Percentiles rank a stretch among this genome's conserved stretches.
Conservation (phyloP, 64 coral and sea anemone genomes). For the Pocillopora damicornis region DNA sequence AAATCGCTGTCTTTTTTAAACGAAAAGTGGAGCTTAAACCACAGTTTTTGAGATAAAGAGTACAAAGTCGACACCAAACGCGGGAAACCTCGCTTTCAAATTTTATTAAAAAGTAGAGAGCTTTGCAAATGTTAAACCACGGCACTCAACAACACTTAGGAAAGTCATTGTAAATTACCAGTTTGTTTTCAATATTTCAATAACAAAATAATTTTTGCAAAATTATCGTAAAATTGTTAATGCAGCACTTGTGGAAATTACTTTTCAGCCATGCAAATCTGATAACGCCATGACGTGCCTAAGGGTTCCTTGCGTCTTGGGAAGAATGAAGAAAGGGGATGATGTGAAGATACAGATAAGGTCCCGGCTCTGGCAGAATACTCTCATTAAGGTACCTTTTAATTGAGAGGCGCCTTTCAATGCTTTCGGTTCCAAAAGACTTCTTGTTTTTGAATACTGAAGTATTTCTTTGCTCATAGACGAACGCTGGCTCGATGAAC, state of each 20-base stretch:
- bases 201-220: too few species aligned
- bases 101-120: too few species aligned
- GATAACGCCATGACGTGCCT: constrained; percentile 32
- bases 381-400: constrained; percentile 49
- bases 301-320: constrained; percentile 37
- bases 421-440: neutral
- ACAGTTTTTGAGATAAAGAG: too few species aligned
- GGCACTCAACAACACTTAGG: too few species aligned
- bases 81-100: too few species aligned
- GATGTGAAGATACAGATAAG: constrained; percentile 49
- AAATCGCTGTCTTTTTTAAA: too few species aligned
- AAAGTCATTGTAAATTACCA: too few species aligned
- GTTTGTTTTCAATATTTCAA: too few species aligned
- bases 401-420: neutral
- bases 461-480: neutral
- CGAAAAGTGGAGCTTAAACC: too few species aligned
- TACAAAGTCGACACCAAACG: too few species aligned
- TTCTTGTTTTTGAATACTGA: neutral
- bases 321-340: constrained; percentile 40
- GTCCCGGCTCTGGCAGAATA: constrained; percentile 58
- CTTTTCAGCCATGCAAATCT: constrained; percentile 7
- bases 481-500: constrained; percentile 26
- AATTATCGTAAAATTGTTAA: neutral
- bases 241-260: neutral
- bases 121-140: too few species aligned